Conservation (phyloP, 37 sponge, comb jelly and placozoan species). For the Beroe ovata region DNA sequence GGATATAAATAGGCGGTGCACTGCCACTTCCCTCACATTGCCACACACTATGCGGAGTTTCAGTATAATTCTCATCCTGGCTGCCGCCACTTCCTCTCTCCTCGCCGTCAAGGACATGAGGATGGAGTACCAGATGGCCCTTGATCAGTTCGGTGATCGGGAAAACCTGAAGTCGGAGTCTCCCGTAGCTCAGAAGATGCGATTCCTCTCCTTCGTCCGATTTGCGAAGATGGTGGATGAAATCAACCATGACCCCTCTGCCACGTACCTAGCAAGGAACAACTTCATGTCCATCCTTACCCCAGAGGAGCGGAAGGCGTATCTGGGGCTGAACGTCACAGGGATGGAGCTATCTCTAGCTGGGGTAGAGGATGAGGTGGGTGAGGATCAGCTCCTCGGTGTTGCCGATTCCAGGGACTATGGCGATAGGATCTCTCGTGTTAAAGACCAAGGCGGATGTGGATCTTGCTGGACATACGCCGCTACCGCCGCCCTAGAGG, state of each 20-base stretch:
- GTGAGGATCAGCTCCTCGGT: not conserved
- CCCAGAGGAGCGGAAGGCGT: conserved; percentile 8
- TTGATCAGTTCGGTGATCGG: not conserved
- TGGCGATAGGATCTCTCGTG: not conserved
- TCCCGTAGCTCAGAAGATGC: not conserved
- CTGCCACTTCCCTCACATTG: too few relatives aligned
- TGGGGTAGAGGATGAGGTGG: not conserved
- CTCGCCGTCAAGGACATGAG: not conserved
- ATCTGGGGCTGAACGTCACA: not conserved
- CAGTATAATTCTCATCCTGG: too few relatives aligned
- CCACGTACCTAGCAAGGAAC: not conserved
- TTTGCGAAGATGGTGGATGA: not conserved
- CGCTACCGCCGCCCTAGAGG: conserved; percentile 30
- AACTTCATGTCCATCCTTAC: conserved; percentile 44
- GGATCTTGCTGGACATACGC: conserved; percentile 49
- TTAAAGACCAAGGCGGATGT: conserved; percentile 26
- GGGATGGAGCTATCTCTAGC: not conserved
- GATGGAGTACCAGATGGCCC: not conserved
- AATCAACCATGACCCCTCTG: not conserved
- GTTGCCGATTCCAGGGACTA: not conserved
- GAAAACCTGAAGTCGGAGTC: conserved; percentile 17
- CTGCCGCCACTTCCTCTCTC: too few relatives aligned
- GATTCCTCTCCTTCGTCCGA: not conserved
- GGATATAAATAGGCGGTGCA: too few relatives aligned
- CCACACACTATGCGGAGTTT: too few relatives aligned